Evolutionary conservation across 2,797 vertebrate genomes (phyloP).

Genomic region (Malurus leucopterus): DNA sequence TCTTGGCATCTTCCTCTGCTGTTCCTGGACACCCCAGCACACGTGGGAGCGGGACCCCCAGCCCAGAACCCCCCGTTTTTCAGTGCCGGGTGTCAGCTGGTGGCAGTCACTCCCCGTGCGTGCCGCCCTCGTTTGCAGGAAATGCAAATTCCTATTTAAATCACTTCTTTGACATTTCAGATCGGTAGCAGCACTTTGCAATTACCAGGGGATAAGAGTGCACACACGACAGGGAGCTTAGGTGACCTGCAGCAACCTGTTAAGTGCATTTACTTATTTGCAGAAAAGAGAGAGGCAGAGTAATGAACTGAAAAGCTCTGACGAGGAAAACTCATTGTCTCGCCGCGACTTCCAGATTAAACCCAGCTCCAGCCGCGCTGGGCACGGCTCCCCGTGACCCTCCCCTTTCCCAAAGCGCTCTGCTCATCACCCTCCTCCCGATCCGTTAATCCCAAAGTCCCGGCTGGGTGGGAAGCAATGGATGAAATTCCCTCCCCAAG

Average conservation of each 20-base stretch:
- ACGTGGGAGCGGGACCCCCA: rapidly evolving
- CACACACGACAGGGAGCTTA: constrained; percentile 13
- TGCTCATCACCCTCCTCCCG: background rate
- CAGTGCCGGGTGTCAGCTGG: background rate
- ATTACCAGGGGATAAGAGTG: constrained; percentile 5
- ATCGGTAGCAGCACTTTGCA: constrained; percentile 13
- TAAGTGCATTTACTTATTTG: constrained; percentile 46
- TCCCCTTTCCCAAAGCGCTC: rapidly evolving
- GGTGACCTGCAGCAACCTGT: constrained; percentile 32
- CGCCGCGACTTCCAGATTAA: background rate
- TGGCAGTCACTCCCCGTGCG: background rate
- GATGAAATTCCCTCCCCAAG: background rate
- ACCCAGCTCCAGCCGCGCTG: background rate
- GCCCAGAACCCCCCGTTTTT: background rate
- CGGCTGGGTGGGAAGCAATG: background rate
- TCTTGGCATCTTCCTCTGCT: rapidly evolving
- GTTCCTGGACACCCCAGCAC: background rate
- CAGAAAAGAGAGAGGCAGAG: constrained; percentile 13
- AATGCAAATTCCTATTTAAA: constrained; percentile 27
- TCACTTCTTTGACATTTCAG: constrained; percentile 32
- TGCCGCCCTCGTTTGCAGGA: background rate
- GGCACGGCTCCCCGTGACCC: background rate
- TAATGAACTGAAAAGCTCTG: constrained; percentile 35
- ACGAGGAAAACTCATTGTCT: background rate
- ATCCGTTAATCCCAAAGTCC: background rate